These are phyloP conservation scores for human (Homo sapiens) DNA, from an alignment of 2,113 vertebrate species.

Conservation along the genomic window DNA sequence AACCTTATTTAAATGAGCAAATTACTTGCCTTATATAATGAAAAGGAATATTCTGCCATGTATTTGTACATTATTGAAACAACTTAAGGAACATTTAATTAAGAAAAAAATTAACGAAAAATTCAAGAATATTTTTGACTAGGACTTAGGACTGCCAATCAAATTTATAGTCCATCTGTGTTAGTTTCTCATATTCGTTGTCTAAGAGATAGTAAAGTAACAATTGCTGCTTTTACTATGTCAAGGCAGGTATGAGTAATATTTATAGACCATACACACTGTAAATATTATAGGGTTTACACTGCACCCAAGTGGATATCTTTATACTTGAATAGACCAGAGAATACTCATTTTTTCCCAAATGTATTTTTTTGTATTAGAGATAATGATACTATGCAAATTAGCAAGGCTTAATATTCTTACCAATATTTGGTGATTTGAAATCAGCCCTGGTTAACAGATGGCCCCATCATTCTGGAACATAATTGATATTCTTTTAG, in stretches of 20 bases:
- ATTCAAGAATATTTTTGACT: not conserved
- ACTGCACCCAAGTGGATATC: slow-evolving; percentile 43
- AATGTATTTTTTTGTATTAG: slow-evolving; percentile 73
- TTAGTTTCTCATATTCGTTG: slow-evolving; percentile 13
- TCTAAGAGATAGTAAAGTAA: slow-evolving; percentile 40
- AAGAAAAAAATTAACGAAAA: not conserved
- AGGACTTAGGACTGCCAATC: not conserved
- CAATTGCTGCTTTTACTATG: not conserved
- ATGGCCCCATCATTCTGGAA: slow-evolving; percentile 66
- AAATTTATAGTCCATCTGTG: slow-evolving; percentile 41
- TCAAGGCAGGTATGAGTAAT: slow-evolving; percentile 33
- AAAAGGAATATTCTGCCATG: not conserved
- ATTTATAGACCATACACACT: not conserved
- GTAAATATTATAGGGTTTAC: slow-evolving; percentile 17
- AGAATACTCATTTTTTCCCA: slow-evolving; percentile 66
- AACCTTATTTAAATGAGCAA: slow-evolving; percentile 9
- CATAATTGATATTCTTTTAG: slow-evolving; percentile 67
- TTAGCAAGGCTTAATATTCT: slow-evolving; percentile 75
- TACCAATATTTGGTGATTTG: slow-evolving; percentile 74
- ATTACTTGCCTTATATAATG: not conserved
- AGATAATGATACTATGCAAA: slow-evolving; percentile 78
- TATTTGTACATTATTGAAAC: not conserved
- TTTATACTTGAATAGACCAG: slow-evolving; percentile 58
- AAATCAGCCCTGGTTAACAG: slow-evolving; percentile 75
- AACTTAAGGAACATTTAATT: not conserved